phyloP scores from a whole-genome alignment of 2,888 invertebrate species.

The Yponomeuta malinellus region DNA sequence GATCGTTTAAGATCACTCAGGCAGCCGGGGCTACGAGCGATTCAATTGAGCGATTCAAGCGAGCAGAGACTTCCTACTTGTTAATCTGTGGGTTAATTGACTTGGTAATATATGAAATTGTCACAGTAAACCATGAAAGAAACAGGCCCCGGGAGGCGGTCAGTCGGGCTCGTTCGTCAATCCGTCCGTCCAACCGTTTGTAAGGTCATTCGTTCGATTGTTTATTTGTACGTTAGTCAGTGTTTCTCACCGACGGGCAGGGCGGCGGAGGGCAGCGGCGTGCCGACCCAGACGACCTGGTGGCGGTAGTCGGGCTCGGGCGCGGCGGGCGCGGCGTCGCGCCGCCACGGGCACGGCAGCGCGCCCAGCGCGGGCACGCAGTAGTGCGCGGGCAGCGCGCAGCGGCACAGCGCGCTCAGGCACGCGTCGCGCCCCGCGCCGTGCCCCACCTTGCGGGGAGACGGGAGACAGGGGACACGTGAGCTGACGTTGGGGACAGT shows the following conservation, averaged over 20 bases:
- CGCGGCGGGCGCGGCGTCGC: constrained; percentile 84
- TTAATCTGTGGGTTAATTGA: too few relatives aligned
- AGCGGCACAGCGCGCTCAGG: constrained; percentile 95
- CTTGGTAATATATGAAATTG: too few relatives aligned
- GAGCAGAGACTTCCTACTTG: too few relatives aligned
- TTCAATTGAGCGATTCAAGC: too few relatives aligned
- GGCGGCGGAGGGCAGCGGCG: constrained; percentile 91
- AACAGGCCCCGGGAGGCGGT: constrained; percentile 73
- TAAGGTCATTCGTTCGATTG: too few relatives aligned
- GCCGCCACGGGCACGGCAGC: constrained; percentile 94
- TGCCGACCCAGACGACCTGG: constrained; percentile 98
- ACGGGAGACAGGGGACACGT: neutral
- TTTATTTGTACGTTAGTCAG: too few relatives aligned
- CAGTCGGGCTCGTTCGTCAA: constrained; percentile 77
- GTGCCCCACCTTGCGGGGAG: constrained; percentile 44
- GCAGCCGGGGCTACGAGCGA: too few relatives aligned
- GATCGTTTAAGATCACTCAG: too few relatives aligned
- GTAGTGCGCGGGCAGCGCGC: constrained; percentile 97
- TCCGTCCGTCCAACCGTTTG: too few relatives aligned
- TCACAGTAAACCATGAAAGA: too few relatives aligned
- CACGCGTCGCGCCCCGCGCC: constrained; percentile 92
- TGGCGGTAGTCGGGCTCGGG: constrained; percentile 86
- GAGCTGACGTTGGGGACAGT: too few relatives aligned
- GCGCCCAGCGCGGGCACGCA: constrained; percentile 91
- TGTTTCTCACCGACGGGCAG: constrained; percentile 77